phyloP scores from a whole-genome alignment of 2,888 invertebrate genomes.

The Vesta saturnalis region DNA sequence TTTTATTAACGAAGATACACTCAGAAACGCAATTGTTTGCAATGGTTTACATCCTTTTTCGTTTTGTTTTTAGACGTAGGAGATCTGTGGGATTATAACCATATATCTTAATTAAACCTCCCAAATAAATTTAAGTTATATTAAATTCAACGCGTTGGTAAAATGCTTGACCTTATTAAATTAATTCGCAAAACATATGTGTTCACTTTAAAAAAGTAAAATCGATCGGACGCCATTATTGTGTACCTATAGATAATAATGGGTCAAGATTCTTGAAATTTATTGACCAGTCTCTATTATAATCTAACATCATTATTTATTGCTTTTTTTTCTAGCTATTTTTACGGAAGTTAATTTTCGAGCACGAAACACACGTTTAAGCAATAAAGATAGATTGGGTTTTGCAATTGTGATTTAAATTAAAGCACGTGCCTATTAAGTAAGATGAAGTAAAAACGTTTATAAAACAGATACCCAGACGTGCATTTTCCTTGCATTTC shows the following conservation, averaged over 20 bases:
- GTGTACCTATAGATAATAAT: no score
- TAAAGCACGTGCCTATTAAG: not conserved
- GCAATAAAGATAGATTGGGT: not conserved
- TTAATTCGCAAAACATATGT: not conserved
- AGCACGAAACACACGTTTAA: not conserved
- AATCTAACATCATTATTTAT: no score
- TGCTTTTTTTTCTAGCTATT: no score
- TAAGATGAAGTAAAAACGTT: not conserved
- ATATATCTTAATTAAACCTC: not conserved
- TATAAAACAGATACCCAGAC: not conserved
- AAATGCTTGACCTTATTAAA: not conserved
- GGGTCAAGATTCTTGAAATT: not conserved
- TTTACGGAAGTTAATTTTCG: no score
- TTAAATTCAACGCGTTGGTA: not conserved
- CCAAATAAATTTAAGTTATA: not conserved
- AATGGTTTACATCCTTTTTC: not conserved
- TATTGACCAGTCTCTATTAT: no score
- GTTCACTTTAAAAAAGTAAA: no score
- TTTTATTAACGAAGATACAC: not conserved
- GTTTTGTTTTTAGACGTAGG: not conserved
- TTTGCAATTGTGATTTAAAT: not conserved
- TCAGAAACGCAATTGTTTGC: conserved; percentile 1
- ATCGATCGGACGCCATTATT: not conserved
- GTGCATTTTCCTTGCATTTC: conserved; percentile 1
- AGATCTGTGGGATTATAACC: not conserved